Evolutionary conservation across 2,888 invertebrate species (phyloP), one percentile per base, ranked within the genome.

Genomic region (Adineta ricciae): DNA sequence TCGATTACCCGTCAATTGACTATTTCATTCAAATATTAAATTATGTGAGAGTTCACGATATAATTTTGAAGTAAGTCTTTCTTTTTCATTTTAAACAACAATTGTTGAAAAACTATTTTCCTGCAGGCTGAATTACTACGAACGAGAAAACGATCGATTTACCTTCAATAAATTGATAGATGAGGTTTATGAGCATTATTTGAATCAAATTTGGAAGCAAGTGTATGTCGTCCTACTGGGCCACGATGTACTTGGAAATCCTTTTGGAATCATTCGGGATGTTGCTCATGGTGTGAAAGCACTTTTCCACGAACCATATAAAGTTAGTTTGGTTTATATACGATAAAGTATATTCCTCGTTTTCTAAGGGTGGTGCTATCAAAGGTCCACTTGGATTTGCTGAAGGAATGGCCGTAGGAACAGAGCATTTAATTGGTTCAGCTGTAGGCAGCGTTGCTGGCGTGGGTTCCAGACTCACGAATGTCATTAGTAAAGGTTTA

Each of bases 351-450:
- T 50, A 8, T 50, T 11, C 19, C 2, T 50, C 21, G 16, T 52
- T 21, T 52, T 21, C 4, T 52, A 3, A 21, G 24, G 52, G n/a
- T n/a, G 52, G 52, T 52, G 52, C 52, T 16, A 52, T 52, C 1
- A 97, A 97, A 92, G 99, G 99, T 0, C 98, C 98, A 21, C 97
- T 97, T 86, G 99, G 99, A 92, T 99, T 99, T 91, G 97, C 96
- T 0, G 97, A 98, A 91, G 99, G 99, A 0, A 92, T 99, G 87
- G 94, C 95, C 86, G 92, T 97, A 84, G 99, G 99, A 83, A 95
- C 99, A 41, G 93, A 94, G 86, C 96, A 96, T 87, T 93, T 99
- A 87, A 94, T 99, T 89, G 97, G 98, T 0, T 96, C 96, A 91
- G 97, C 96, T 0, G 95, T 98, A 89, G 98, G 98, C 87, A 98